phyloP scores from a whole-genome alignment of 1,140 invertebrate species.

The Papilio polytes region DNA sequence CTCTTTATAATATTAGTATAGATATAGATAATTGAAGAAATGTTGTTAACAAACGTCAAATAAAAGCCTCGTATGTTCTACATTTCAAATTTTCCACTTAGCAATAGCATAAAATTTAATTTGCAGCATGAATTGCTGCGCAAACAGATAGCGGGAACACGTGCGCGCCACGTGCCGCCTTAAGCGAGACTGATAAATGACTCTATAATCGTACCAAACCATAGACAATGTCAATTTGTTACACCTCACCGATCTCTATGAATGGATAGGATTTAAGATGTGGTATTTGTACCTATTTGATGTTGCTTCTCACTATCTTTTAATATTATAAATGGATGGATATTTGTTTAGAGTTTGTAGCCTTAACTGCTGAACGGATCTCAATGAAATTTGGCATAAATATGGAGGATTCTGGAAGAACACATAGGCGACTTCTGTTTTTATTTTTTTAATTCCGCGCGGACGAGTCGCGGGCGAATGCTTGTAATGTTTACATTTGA shows the following conservation, averaged over 20 bases:
- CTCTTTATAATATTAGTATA: too few species aligned
- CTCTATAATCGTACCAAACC: constrained; percentile 13
- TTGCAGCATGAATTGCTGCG: constrained; percentile 55
- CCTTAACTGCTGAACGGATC: too few species aligned
- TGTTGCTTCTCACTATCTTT: too few species aligned
- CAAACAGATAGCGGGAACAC: constrained; percentile 55
- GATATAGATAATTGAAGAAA: too few species aligned
- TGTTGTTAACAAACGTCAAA: background rate
- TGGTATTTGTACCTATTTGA: too few species aligned
- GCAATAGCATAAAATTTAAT: constrained; percentile 40
- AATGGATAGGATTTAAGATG: too few species aligned
- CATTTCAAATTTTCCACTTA: background rate
- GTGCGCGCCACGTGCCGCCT: constrained; percentile 46
- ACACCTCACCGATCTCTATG: background rate
- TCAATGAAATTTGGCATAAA: too few species aligned
- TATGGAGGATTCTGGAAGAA: too few species aligned
- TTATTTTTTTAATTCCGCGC: too few species aligned
- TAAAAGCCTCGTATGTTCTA: background rate
- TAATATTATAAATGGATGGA: too few species aligned
- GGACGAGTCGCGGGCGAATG: background rate
- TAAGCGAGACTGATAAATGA: constrained; percentile 8
- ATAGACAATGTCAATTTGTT: constrained; percentile 31
- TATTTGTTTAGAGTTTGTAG: too few species aligned
- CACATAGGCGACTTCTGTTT: too few species aligned
- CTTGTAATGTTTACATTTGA: background rate